These are phyloP conservation scores for Biston stratarius DNA, from an alignment of 2,888 invertebrate genomes.

Conservation along the genomic window DNA sequence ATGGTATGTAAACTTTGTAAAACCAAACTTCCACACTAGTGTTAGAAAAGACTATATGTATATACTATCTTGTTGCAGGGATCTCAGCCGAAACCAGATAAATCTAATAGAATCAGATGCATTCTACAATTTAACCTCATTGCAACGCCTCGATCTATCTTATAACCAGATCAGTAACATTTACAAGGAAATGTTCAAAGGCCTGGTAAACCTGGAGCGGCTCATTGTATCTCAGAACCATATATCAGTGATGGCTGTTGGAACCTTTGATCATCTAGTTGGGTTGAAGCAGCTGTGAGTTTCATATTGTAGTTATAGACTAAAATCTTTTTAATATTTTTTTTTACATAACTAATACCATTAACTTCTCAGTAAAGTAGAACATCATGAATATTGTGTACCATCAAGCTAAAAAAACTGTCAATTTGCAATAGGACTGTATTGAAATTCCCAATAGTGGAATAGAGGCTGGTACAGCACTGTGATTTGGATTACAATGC, in stretches of 20 bases:
- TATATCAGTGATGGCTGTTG: slow-evolving; percentile 89
- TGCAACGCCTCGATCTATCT: slow-evolving; percentile 90
- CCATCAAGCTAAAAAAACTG: no score
- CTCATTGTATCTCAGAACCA: slow-evolving; percentile 91
- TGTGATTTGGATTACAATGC: no score
- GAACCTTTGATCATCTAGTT: slow-evolving; percentile 90
- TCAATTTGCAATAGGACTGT: no score
- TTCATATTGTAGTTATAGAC: slow-evolving; percentile 1
- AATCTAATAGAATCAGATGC: slow-evolving; percentile 90
- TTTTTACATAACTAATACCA: no score
- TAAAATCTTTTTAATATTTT: no score
- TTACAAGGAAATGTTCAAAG: slow-evolving; percentile 89
- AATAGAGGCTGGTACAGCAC: no score
- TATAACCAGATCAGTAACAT: slow-evolving; percentile 90
- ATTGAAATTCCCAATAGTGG: no score
- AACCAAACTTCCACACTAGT: no score
- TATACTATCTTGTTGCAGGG: slow-evolving; percentile 77
- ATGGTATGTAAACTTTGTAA: no score
- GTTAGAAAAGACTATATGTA: no score
- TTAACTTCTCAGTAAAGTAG: no score
- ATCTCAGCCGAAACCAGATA: slow-evolving; percentile 93
- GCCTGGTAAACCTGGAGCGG: slow-evolving; percentile 88
- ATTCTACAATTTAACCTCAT: slow-evolving; percentile 90
- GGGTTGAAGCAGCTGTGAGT: slow-evolving; percentile 92
- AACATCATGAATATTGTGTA: no score